A percentile compares a stretch with the other conserved stretches of the same genome.
These are phyloP conservation scores for Sarcophaga variegata DNA, from an alignment of 2,888 invertebrate genomes.

Conservation along the genomic window DNA sequence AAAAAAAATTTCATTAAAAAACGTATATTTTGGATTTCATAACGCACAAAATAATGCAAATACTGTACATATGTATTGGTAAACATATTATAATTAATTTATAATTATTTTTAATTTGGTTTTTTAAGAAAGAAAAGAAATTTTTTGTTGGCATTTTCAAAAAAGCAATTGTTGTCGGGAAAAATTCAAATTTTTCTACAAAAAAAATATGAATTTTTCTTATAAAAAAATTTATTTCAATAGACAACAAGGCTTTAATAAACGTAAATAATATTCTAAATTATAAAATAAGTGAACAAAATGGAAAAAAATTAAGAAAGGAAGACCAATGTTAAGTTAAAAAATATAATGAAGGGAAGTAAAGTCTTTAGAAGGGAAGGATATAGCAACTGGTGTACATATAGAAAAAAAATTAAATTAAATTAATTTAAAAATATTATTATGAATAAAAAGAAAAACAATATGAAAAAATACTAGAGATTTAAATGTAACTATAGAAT, in stretches of 20 bases:
- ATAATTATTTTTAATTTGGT: conserved; percentile 35
- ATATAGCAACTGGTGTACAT: neutral
- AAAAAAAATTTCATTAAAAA: neutral
- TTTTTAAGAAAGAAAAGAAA: conserved; percentile 21
- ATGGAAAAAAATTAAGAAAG: conserved; percentile 10
- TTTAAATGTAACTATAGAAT: conserved; percentile 20
- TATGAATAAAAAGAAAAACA: neutral
- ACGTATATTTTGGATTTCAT: neutral
- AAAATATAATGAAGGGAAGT: neutral
- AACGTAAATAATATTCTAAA: conserved; percentile 70
- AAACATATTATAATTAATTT: conserved; percentile 23
- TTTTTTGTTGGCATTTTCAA: conserved; percentile 62
- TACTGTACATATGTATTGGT: conserved; percentile 41
- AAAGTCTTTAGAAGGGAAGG: neutral
- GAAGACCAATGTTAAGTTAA: conserved; percentile 46
- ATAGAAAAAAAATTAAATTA: neutral
- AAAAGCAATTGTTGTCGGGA: conserved; percentile 64
- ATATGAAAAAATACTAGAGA: conserved; percentile 2
- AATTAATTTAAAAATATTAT: conserved; percentile 24
- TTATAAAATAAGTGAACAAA: conserved; percentile 67
- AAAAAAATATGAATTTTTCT: conserved; percentile 49
- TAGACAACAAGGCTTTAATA: conserved; percentile 58
- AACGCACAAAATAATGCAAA: conserved; percentile 24
- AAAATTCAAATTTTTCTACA: conserved; percentile 46
- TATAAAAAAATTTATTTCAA: neutral